phyloP scores from a whole-genome alignment of 2,888 invertebrate genomes.

The Anoplius nigerrimus region DNA sequence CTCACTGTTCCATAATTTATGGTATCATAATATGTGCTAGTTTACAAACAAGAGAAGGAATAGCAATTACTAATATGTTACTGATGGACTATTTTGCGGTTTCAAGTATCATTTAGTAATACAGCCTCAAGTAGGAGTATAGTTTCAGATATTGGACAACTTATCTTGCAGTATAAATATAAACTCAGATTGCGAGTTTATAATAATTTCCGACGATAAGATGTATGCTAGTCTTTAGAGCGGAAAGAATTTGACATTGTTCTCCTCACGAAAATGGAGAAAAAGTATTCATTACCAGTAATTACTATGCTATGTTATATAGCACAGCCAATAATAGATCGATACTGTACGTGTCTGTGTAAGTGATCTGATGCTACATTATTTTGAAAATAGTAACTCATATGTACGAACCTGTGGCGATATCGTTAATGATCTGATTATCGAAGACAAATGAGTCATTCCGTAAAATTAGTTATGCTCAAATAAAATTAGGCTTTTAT shows the following conservation, averaged over 20 bases:
- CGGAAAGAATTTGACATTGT: constrained; percentile 28
- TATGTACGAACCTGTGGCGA: constrained; percentile 44
- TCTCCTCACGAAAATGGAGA: constrained; percentile 7
- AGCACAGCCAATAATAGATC: constrained; percentile 21
- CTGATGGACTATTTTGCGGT: too few species aligned
- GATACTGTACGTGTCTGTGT: not conserved
- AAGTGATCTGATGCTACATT: constrained; percentile 11
- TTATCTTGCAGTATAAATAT: too few species aligned
- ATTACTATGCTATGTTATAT: constrained; percentile 6
- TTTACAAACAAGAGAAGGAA: too few species aligned
- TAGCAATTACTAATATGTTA: too few species aligned
- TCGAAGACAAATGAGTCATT: constrained; percentile 23
- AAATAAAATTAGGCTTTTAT: constrained; percentile 19
- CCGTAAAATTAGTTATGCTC: constrained; percentile 22
- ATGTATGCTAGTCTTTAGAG: constrained; percentile 46
- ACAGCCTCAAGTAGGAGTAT: not conserved
- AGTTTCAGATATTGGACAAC: too few species aligned
- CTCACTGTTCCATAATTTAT: too few species aligned
- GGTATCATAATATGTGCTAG: too few species aligned
- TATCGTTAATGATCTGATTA: constrained; percentile 18
- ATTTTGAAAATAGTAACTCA: constrained; percentile 31
- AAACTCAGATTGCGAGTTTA: not conserved
- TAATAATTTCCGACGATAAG: constrained; percentile 20
- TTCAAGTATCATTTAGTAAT: too few species aligned
- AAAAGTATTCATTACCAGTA: constrained; percentile 1